Base-by-base conservation (phyloP, 1,140 invertebrate genomes). In the Drosophila sp. region DNA sequence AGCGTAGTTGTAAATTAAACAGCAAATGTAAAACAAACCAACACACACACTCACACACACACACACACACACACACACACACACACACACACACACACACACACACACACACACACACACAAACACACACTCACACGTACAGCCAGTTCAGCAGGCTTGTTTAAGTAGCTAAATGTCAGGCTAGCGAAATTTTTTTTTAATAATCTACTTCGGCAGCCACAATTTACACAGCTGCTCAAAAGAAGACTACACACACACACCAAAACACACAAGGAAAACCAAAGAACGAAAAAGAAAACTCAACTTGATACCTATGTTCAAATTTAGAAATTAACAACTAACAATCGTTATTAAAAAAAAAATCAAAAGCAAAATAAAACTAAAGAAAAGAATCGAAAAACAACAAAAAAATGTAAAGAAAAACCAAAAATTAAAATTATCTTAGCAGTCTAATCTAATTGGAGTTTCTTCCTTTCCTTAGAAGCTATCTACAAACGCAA, bases 401-500 rank as follows among this genome's bases (percentile, higher is more conserved):
- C 16, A 34, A 50, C 41, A 66, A 27, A 61, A 41, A 46, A 40
- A 53, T 50, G 21, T 46, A 64, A 27, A 66, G 8, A 46, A 56
- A 50, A 43, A 45, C 54, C 58, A 61, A 58, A 59, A 83, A 78
- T 27, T 32, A 76, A 13, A 87, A 76, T 89, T 89, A 87, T 89
- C 83, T 89, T 79, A 87, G 83, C 89, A 87, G 82, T 76, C 78
- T 83, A 83, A 89, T 83, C 83, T 89, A 89, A 87, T 87, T 87
- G 83, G 83, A 87, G 83, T 83, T 89, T 89, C 79, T 87, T 87
- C 83, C 83, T 89, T 87, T 87, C 83, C 83, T 89, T 87, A 87
- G 83, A 89, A 76, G 72, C 82, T 89, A 87, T 79, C 82, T 74
- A 63, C 57, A 72, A 78, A 71, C 67, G 11, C 27, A 29, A 61